Evolutionary conservation across 2,888 invertebrate species (phyloP).

Genomic region (Synanthedon vespiformis): DNA sequence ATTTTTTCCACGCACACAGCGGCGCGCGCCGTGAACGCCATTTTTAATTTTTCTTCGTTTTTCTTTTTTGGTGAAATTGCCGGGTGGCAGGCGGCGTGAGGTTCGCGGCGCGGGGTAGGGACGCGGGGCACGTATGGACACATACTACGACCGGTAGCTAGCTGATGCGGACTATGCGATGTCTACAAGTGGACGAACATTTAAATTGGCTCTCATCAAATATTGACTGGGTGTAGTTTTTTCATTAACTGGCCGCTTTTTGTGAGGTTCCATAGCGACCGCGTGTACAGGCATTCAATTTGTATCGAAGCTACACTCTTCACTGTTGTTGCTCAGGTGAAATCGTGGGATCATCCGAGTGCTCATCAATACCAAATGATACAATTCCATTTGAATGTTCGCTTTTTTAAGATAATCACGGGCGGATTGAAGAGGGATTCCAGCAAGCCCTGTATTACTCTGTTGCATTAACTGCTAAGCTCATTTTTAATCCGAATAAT

Average conservation of each 20-base stretch:
- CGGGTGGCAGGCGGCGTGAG: constrained; percentile 19
- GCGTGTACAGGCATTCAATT: constrained; percentile 36
- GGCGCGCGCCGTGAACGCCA: constrained; percentile 37
- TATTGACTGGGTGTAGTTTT: constrained; percentile 69
- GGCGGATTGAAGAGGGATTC: too few species aligned
- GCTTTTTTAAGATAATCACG: too few species aligned
- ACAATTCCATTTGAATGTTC: too few species aligned
- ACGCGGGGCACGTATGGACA: constrained; percentile 33
- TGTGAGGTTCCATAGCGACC: constrained; percentile 28
- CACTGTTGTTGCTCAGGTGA: background rate
- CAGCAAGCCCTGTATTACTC: too few species aligned
- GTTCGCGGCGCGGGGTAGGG: constrained; percentile 33
- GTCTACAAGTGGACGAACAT: constrained; percentile 70
- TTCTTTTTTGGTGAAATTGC: constrained; percentile 57
- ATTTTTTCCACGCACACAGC: constrained; percentile 64
- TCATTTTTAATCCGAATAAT: too few species aligned
- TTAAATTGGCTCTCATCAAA: constrained; percentile 71
- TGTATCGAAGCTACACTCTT: background rate
- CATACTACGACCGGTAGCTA: constrained; percentile 14
- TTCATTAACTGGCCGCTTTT: constrained; percentile 61
- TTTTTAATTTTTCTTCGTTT: constrained; percentile 60
- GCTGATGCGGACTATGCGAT: constrained; percentile 60
- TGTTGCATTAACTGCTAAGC: too few species aligned
- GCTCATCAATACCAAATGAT: too few species aligned
- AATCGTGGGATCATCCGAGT: background rate